phyloP scores from a whole-genome alignment of 92 coral and sea anemone genomes.

The Paramuricea clavata region DNA sequence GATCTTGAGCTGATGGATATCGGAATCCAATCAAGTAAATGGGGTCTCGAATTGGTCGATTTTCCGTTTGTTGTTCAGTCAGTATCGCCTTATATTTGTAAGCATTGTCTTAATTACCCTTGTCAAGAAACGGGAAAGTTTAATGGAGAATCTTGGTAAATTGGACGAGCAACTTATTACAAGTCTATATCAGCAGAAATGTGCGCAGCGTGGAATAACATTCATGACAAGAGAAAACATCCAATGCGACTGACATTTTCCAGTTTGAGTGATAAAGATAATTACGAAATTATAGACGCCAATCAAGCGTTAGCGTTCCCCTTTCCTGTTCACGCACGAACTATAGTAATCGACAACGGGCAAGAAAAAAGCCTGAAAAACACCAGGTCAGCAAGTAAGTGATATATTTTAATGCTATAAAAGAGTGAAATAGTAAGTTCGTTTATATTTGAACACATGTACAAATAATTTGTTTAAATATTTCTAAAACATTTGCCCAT shows the following conservation, averaged over 20 bases:
- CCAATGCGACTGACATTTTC: not conserved
- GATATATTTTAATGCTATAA: not conserved
- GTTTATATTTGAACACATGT: not conserved
- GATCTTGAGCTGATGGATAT: no score
- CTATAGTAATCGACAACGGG: not conserved
- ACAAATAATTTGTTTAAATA: no score
- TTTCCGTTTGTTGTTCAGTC: not conserved
- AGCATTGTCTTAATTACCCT: slow-evolving; percentile 2
- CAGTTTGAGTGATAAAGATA: not conserved
- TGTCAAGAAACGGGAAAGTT: not conserved
- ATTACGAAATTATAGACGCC: not conserved
- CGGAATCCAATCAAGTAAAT: no score
- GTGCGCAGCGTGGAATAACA: not conserved
- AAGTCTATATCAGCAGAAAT: not conserved
- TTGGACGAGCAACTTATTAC: not conserved
- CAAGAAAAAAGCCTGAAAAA: no score
- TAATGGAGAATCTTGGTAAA: not conserved
- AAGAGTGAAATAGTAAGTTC: not conserved
- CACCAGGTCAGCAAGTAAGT: no score
- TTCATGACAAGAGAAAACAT: not conserved
- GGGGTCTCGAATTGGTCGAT: not conserved
- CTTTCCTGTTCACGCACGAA: not conserved
- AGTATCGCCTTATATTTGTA: not conserved
- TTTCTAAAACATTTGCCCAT: no score
- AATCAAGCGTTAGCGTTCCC: not conserved